Conservation (phyloP, 1,140 invertebrate genomes). For the Portunus trituberculatus region DNA sequence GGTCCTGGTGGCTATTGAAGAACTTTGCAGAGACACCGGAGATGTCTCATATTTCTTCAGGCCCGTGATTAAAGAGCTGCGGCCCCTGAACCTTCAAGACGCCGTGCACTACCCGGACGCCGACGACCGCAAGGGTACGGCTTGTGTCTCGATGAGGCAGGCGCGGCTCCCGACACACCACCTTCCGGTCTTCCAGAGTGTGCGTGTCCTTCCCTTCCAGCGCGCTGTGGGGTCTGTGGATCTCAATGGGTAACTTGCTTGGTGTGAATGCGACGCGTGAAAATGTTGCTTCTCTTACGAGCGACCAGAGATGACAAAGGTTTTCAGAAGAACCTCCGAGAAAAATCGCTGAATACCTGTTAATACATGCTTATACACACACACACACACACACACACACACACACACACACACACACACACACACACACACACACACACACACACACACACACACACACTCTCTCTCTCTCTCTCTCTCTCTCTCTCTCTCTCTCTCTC, state of each 20-base stretch:
- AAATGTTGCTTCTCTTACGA: neutral
- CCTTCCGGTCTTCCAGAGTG: neutral
- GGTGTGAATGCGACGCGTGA: neutral
- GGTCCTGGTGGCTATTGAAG: neutral
- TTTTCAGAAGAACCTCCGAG: too few species aligned
- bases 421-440: too few species aligned
- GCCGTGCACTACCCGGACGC: neutral
- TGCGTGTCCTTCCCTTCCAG: neutral
- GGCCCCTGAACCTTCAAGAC: constrained; percentile 17
- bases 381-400: too few species aligned
- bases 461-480: too few species aligned
- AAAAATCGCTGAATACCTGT: too few species aligned
- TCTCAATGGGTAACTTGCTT: neutral
- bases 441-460: too few species aligned
- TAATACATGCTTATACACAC: too few species aligned
- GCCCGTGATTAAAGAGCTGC: neutral
- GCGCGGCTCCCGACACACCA: neutral
- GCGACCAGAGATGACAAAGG: neutral
- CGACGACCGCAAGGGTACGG: neutral
- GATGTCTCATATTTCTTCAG: constrained; percentile 1
- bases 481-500: too few species aligned
- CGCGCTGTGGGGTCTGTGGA: neutral
- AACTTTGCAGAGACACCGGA: neutral
- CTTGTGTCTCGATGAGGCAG: neutral
- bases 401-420: too few species aligned